Percentiles rank a stretch among this genome's conserved stretches.
These are phyloP conservation scores for Liasis olivaceus DNA, from an alignment of 2,797 vertebrate species.

Conservation along the genomic window DNA sequence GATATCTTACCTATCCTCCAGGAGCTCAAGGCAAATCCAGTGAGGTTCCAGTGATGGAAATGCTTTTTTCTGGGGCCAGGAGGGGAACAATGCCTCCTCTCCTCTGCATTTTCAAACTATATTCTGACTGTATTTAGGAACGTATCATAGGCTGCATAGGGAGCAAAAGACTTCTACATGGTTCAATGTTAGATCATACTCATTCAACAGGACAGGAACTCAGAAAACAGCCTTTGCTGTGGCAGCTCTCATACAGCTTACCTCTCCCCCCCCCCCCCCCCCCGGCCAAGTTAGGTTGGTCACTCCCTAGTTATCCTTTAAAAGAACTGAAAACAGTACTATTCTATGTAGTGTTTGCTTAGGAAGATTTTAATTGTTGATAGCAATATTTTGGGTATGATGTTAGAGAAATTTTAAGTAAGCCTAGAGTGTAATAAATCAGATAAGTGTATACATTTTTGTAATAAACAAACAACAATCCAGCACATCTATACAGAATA, in stretches of 20 bases:
- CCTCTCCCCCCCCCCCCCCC: background rate
- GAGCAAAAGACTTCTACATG: background rate
- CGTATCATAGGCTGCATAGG: background rate
- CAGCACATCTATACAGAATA: background rate
- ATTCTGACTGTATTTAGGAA: background rate
- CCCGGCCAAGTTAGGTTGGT: background rate
- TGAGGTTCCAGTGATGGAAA: background rate
- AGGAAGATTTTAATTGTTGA: background rate
- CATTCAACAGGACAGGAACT: background rate
- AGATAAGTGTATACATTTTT: background rate
- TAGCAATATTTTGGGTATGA: background rate
- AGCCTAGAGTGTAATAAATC: background rate
- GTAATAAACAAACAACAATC: background rate
- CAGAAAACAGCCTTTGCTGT: background rate
- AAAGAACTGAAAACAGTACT: background rate
- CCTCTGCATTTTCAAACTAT: background rate
- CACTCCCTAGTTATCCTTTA: background rate
- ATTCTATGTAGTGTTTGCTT: background rate
- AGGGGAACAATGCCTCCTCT: background rate
- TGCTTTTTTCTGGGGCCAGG: background rate
- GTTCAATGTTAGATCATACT: background rate
- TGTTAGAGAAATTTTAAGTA: background rate
- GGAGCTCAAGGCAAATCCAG: background rate
- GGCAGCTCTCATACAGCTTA: background rate
- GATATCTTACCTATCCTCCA: background rate